A percentile compares a stretch with the other conserved stretches of the same genome.
Evolutionary conservation across 2,888 invertebrate species (phyloP).

Genomic region (Macaria liturata): DNA sequence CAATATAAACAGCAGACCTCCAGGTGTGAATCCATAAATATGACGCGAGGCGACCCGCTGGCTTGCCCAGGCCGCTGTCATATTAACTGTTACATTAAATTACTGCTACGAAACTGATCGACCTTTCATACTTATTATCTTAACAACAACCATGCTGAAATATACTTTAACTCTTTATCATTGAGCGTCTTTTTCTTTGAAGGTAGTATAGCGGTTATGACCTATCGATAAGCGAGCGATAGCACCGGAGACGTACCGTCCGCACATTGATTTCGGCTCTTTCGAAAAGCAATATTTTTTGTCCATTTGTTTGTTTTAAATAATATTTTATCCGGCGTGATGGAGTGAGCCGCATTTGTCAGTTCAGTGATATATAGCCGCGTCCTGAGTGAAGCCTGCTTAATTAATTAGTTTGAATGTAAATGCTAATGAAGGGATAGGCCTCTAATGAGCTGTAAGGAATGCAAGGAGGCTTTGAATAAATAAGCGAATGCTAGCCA

Average conservation of each 20-base stretch:
- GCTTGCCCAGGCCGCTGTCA: constrained; percentile 81
- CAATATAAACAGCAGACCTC: constrained; percentile 79
- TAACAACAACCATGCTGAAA: constrained; percentile 38
- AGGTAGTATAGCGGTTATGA: constrained; percentile 27
- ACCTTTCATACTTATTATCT: constrained; percentile 69
- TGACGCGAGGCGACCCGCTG: constrained; percentile 78
- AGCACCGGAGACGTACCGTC: constrained; percentile 61
- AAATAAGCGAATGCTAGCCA: constrained; percentile 2
- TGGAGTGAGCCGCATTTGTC: constrained; percentile 81
- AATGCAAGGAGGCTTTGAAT: constrained; percentile 24
- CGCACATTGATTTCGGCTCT: constrained; percentile 83
- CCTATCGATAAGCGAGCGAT: constrained; percentile 39
- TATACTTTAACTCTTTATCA: constrained; percentile 21
- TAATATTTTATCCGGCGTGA: constrained; percentile 82
- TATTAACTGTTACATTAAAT: constrained; percentile 84
- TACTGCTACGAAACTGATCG: constrained; percentile 74
- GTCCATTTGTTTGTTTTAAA: constrained; percentile 82
- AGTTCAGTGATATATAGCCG: constrained; percentile 74
- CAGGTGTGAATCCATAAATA: constrained; percentile 83
- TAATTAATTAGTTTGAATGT: constrained; percentile 75
- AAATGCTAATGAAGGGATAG: constrained; percentile 70
- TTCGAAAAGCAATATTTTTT: constrained; percentile 79
- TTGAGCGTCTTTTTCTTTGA: constrained; percentile 35
- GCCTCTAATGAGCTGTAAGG: constrained; percentile 53
- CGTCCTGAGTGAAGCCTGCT: constrained; percentile 61